phyloP scores from a whole-genome alignment of 2,113 vertebrate genomes.

The Cryptoleucopteryx plumbea region DNA sequence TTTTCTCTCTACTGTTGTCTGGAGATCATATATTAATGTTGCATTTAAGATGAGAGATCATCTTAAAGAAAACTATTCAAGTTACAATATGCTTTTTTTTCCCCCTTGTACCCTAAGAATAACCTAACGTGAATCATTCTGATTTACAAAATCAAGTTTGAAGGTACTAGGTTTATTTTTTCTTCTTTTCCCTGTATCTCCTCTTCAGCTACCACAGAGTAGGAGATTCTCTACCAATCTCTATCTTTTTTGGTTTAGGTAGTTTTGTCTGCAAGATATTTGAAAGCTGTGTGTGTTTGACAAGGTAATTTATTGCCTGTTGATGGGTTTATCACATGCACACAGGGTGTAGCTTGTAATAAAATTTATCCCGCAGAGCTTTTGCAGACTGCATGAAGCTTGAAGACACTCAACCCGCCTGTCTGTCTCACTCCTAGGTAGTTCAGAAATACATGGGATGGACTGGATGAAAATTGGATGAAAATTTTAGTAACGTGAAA shows the following conservation, averaged over 20 bases:
- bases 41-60: neutral
- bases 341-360: neutral
- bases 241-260: neutral
- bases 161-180: neutral
- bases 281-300: neutral
- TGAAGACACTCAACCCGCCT: neutral
- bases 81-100: neutral
- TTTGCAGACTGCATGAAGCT: neutral
- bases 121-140: neutral
- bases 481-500: neutral
- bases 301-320: neutral
- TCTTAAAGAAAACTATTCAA: neutral
- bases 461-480: neutral
- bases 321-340: neutral
- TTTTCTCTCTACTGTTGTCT: neutral
- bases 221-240: neutral
- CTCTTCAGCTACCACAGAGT: neutral
- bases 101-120: neutral
- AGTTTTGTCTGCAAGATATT: neutral
- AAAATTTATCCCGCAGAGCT: neutral
- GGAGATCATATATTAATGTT: neutral
- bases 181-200: fast-evolving
- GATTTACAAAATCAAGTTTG: neutral
- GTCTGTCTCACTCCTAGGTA: neutral
- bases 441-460: neutral